phyloP scores from a whole-genome alignment of 2,797 vertebrate species.

The Cossypha niveicapilla region DNA sequence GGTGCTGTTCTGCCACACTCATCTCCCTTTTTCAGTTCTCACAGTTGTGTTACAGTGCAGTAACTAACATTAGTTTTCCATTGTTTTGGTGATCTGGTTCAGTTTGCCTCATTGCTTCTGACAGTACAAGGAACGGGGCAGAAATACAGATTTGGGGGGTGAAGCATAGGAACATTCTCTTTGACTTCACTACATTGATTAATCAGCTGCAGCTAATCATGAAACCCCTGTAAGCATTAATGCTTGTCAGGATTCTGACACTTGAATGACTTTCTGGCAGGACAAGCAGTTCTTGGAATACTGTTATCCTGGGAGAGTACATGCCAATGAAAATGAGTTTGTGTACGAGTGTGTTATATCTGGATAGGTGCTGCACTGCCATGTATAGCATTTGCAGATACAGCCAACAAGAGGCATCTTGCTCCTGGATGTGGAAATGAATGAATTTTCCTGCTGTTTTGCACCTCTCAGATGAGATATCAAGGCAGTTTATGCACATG shows the following conservation, averaged over 20 bases:
- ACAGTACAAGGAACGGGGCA: not conserved
- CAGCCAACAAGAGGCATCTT: not conserved
- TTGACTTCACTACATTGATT: not conserved
- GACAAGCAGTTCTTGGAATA: not conserved
- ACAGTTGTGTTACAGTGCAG: not conserved
- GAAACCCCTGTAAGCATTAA: not conserved
- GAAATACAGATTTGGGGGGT: accelerated
- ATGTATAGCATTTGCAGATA: not conserved
- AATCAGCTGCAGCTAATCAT: not conserved
- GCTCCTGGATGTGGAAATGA: not conserved
- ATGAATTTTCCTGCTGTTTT: not conserved
- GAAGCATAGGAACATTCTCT: not conserved
- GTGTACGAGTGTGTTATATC: not conserved
- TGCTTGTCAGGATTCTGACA: not conserved
- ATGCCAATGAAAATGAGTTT: not conserved
- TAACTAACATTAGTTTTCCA: not conserved
- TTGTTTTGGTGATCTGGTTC: not conserved
- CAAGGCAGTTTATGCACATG: not conserved
- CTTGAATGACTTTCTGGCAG: not conserved
- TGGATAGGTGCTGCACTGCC: not conserved
- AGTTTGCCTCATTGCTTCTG: not conserved
- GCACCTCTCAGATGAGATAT: not conserved
- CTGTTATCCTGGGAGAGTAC: not conserved
- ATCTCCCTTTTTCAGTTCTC: not conserved
- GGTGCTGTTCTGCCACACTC: not conserved